Percentiles rank a stretch among this genome's conserved stretches.
phyloP scores from a whole-genome alignment of 2,113 vertebrate species.

The Chamaetylas fuelleborni region DNA sequence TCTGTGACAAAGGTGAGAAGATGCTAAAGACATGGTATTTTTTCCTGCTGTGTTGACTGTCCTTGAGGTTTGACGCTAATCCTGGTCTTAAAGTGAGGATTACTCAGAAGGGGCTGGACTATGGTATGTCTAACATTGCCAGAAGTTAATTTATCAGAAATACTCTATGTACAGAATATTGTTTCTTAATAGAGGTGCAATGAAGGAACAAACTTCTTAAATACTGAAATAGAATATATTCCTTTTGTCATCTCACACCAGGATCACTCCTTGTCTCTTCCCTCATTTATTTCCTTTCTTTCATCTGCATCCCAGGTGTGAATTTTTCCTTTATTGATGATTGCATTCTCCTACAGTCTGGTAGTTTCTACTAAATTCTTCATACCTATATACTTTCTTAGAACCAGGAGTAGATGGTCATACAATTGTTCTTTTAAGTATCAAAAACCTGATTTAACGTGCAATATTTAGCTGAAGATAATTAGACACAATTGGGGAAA shows the following conservation, averaged over 20 bases:
- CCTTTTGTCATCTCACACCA: neutral
- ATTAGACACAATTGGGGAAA: neutral
- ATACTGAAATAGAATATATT: neutral
- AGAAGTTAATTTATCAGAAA: neutral
- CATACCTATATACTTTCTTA: neutral
- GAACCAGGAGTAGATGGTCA: neutral
- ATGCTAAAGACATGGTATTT: slow-evolving; percentile 26
- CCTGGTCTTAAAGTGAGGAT: slow-evolving; percentile 50
- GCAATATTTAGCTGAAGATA: neutral
- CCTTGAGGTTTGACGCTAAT: neutral
- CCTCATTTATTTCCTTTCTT: neutral
- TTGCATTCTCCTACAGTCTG: neutral
- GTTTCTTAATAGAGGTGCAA: neutral
- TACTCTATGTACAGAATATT: neutral
- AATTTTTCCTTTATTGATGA: neutral
- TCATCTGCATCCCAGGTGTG: neutral
- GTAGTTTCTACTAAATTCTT: neutral
- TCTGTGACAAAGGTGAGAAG: neutral
- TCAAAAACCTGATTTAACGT: neutral
- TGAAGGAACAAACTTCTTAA: neutral
- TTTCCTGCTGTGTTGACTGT: slow-evolving; percentile 44
- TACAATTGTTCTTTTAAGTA: neutral
- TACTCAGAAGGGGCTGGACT: slow-evolving; percentile 46
- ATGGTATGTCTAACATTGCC: neutral
- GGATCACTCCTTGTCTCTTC: neutral